Evolutionary conservation across 2,797 vertebrate genomes (phyloP).

Genomic region (Taenioides sp.): DNA sequence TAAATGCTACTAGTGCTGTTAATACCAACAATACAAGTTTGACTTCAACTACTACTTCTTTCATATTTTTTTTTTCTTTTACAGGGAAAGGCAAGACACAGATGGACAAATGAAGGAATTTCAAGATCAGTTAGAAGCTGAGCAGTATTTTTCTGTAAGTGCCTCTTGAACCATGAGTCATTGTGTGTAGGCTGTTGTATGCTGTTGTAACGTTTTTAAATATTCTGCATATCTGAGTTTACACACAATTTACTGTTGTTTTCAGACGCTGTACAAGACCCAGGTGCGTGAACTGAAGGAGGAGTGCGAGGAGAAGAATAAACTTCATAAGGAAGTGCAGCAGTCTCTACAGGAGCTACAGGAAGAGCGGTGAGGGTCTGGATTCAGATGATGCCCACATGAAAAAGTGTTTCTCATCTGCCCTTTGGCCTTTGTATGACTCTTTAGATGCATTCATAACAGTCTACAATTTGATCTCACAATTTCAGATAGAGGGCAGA

Average conservation of each 20-base stretch:
- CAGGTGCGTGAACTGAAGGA: constrained; percentile 97
- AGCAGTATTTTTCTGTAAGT: constrained; percentile 97
- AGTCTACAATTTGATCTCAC: neutral
- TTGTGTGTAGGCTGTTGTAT: constrained; percentile 7
- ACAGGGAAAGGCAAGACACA: constrained; percentile 93
- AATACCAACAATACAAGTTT: too few species aligned
- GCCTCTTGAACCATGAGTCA: constrained; percentile 8
- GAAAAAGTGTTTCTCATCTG: neutral
- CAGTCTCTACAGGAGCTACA: constrained; percentile 91
- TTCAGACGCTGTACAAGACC: constrained; percentile 95
- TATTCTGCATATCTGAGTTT: constrained; percentile 1
- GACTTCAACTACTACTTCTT: too few species aligned
- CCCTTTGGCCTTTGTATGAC: neutral
- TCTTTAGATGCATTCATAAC: neutral
- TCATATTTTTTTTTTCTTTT: too few species aligned
- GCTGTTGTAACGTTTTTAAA: neutral
- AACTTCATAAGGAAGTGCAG: constrained; percentile 89
- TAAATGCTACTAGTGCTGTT: neutral
- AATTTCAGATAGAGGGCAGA: neutral
- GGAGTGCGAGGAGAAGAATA: constrained; percentile 92
- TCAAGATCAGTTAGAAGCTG: constrained; percentile 96
- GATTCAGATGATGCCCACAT: neutral
- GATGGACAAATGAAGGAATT: constrained; percentile 98
- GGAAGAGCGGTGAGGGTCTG: constrained; percentile 86
- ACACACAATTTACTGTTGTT: constrained; percentile 11